A percentile compares a stretch with the other conserved stretches of the same genome.
phyloP scores from a whole-genome alignment of 1,140 invertebrate species.

The Eulimnadia texana region DNA sequence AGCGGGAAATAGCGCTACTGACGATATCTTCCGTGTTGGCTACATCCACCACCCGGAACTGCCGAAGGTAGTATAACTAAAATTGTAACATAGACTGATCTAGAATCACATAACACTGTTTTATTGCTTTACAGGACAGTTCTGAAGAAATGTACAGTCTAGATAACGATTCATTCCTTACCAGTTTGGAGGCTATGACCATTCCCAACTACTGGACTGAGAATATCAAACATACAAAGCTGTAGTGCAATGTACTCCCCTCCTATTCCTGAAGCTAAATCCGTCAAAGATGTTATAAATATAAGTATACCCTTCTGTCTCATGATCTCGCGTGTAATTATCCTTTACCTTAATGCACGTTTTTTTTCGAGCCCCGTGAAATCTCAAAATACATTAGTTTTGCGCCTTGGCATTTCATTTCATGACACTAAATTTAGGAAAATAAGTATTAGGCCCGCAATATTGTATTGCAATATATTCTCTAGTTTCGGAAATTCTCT shows the following conservation, averaged over 20 bases:
- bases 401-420: background rate
- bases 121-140: slow-evolving; percentile 74
- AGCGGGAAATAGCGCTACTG: slow-evolving; percentile 2
- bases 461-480: too few species aligned
- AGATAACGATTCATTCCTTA: slow-evolving; percentile 80
- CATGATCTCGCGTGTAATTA: background rate
- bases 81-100: too few species aligned
- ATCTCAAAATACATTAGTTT: too few species aligned
- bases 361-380: too few species aligned
- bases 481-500: too few species aligned
- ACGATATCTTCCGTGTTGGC: slow-evolving; percentile 13
- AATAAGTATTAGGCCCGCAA: background rate
- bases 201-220: slow-evolving; percentile 88
- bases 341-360: too few species aligned
- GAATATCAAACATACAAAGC: slow-evolving; percentile 77
- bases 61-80: slow-evolving; percentile 17
- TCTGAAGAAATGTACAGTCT: slow-evolving; percentile 83
- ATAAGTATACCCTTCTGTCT: background rate
- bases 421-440: background rate
- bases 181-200: slow-evolving; percentile 79
- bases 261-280: background rate
- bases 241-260: slow-evolving; percentile 33
- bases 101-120: too few species aligned
- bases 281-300: too few species aligned
- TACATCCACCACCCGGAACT: slow-evolving; percentile 15